phyloP scores from a whole-genome alignment of 2,113 vertebrate species.

The Equus quagga region DNA sequence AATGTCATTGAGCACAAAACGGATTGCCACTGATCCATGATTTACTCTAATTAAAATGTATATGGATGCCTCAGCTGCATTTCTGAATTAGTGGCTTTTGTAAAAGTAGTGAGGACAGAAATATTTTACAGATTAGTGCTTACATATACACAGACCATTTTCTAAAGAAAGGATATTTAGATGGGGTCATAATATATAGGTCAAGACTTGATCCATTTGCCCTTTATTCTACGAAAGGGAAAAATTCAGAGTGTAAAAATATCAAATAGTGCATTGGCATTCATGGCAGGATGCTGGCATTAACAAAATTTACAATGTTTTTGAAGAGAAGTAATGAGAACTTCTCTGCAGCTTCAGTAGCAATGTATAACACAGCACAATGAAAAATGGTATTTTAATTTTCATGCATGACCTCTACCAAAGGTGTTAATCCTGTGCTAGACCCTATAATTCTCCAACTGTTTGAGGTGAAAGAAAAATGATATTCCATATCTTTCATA shows the following conservation, averaged over 20 bases:
- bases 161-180: constrained; percentile 41
- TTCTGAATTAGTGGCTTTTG: constrained; percentile 39
- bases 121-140: constrained; percentile 20
- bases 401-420: constrained; percentile 69
- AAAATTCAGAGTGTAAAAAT: constrained; percentile 53
- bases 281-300: constrained; percentile 58
- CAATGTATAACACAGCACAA: constrained; percentile 43
- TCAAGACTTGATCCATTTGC: constrained; percentile 39
- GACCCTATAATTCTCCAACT: constrained; percentile 68
- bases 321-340: constrained; percentile 76
- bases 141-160: constrained; percentile 3
- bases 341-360: constrained; percentile 60
- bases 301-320: constrained; percentile 82
- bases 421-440: constrained; percentile 63
- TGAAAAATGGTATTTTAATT: constrained; percentile 76
- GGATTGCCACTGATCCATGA: neutral
- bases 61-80: neutral
- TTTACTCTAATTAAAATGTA: constrained; percentile 49
- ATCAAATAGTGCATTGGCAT: constrained; percentile 64
- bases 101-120: constrained; percentile 2
- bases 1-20: neutral
- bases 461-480: constrained; percentile 65
- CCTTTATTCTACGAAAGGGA: constrained; percentile 55
- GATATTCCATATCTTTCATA: constrained; percentile 50
- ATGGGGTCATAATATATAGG: constrained; percentile 27